Evolutionary conservation across 2,797 vertebrate genomes (phyloP), one percentile per base, ranked within the genome.

Genomic region (Nannoperca obscura): DNA sequence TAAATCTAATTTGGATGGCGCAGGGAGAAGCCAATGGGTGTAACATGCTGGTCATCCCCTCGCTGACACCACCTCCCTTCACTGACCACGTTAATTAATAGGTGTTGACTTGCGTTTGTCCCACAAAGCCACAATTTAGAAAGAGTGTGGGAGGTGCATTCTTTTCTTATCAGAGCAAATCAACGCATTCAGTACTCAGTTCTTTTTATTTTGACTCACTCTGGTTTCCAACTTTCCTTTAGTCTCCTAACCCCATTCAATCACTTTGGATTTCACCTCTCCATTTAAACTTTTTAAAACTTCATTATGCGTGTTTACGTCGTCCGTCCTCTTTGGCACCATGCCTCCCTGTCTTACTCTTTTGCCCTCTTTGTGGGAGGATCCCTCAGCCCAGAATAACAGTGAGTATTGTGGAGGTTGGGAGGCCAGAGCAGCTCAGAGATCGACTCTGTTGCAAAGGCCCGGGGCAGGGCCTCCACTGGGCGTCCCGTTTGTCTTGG

Each of bases 401-500:
- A 91, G 75, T 83, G 86, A 88, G 82, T 82, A 87, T 81, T 86
- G 85, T 81, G 87, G 85, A 90, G 86, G 88, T 86, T 75, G 67
- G 61, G 76, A 88, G 88, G 89, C 84, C 88, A 62, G 85, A 75
- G 84, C 70, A 42, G 83, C 89, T 88, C 76, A 89, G 81, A 90
- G 88, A 88, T 86, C 77, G 11, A 71, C 58, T 78, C 89, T 88
- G 92, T 90, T 86, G 89, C 87, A 77, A 71, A 87, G 89, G 87
- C 87, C 90, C 9, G 57, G 80, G 83, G 85, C 85, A 84, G 84
- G 86, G 86, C 88, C 93, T 92, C 87, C 89, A 89, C 87, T 68
- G 68, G 84, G 81, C 77, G 86, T 91, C 88, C 84, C 85, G 89
- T 93, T 95, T 95, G 93, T 94, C 88, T 96, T 96, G 95, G 94